Evolutionary conservation across 2,888 invertebrate species (phyloP).

Genomic region (Dryocosmus kuriphilus): DNA sequence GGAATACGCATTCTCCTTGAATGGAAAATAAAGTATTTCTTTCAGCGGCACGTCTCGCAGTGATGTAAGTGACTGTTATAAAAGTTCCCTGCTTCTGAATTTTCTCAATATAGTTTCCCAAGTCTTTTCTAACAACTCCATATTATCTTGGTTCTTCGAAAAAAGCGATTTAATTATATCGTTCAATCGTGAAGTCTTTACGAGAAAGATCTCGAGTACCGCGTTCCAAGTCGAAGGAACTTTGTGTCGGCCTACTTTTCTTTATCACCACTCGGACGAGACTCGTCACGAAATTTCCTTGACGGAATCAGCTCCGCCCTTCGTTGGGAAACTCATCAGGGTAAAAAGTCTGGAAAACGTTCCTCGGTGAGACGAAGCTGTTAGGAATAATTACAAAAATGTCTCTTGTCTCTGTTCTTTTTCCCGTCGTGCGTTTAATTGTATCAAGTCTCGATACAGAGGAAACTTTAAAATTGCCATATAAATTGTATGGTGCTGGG

Average conservation of each 20-base stretch:
- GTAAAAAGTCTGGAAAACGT: constrained; percentile 63
- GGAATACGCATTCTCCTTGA: constrained; percentile 25
- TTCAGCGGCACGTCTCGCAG: constrained; percentile 16
- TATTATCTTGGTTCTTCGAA: constrained; percentile 27
- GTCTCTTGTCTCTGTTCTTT: constrained; percentile 42
- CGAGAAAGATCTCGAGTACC: constrained; percentile 38
- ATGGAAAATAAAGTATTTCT: constrained; percentile 33
- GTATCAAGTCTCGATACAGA: neutral
- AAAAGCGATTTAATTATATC: constrained; percentile 35
- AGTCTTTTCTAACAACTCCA: constrained; percentile 17
- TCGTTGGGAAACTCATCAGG: constrained; percentile 62
- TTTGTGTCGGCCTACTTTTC: constrained; percentile 62
- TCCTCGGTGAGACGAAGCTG: constrained; percentile 51
- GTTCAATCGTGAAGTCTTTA: constrained; percentile 54
- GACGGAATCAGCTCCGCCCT: constrained; percentile 63
- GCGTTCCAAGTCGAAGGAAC: constrained; percentile 58
- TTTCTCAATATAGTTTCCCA: constrained; percentile 10
- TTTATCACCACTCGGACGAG: constrained; percentile 60
- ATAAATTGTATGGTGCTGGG: neutral
- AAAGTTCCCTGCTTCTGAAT: constrained; percentile 30
- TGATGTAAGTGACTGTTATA: constrained; percentile 38
- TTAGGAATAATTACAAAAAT: constrained; percentile 57
- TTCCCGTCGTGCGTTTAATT: neutral
- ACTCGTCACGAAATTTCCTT: constrained; percentile 63
- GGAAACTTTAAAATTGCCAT: neutral